A percentile compares a stretch with the other conserved stretches of the same genome.
These are phyloP conservation scores for Dicerorhinus sumatrensis DNA, from an alignment of 2,113 vertebrate species.

Conservation along the genomic window DNA sequence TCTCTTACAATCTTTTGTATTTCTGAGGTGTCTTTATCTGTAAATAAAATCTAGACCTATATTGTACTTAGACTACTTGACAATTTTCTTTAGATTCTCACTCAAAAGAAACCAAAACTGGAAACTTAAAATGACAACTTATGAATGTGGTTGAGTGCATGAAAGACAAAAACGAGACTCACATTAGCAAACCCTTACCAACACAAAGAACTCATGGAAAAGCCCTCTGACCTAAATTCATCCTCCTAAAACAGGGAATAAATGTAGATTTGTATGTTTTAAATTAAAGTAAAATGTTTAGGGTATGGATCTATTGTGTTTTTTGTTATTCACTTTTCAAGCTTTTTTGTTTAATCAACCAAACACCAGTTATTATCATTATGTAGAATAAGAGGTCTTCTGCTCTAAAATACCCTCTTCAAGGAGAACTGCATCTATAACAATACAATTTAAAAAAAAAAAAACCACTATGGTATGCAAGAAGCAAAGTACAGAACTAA, in stretches of 20 bases:
- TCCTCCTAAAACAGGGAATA: background rate
- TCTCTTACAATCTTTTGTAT: too few species aligned
- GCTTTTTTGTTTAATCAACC: background rate
- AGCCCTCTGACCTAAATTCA: background rate
- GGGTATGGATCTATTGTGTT: background rate
- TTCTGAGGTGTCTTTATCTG: too few species aligned
- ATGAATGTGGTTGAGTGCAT: background rate
- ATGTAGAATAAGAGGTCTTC: background rate
- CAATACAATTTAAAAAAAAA: background rate
- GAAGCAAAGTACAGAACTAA: background rate
- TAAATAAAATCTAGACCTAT: background rate
- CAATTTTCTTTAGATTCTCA: background rate
- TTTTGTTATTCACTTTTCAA: background rate
- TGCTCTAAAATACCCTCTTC: background rate
- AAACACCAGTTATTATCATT: background rate
- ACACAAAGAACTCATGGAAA: background rate
- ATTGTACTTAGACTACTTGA: background rate
- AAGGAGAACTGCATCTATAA: background rate
- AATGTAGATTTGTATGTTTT: background rate
- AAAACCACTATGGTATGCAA: background rate
- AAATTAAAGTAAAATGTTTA: background rate
- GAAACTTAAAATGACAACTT: background rate
- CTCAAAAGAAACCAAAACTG: slow-evolving; percentile 2
- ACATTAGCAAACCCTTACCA: background rate
- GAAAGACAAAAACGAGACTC: background rate